A percentile compares a stretch with the other conserved stretches of the same genome.
Conservation (phyloP, 2,888 invertebrate genomes). For the Hipparchia semele region DNA sequence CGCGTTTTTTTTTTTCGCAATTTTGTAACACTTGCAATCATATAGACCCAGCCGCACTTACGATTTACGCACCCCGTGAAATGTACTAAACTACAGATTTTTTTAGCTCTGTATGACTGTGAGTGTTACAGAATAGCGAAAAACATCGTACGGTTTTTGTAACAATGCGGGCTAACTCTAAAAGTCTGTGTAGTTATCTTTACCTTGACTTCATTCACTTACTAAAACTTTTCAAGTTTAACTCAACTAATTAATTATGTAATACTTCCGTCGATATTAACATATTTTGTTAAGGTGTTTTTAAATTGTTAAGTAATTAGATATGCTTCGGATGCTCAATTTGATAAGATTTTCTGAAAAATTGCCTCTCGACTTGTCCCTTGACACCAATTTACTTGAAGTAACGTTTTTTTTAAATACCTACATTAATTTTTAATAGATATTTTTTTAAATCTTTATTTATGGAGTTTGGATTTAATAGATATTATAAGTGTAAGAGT, state of each 20-base stretch:
- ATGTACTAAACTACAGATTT: too few species aligned
- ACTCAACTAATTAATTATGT: conserved; percentile 27
- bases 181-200: conserved; percentile 6
- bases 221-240: conserved; percentile 22
- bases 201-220: conserved; percentile 12
- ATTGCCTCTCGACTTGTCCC: background rate
- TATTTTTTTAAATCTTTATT: too few species aligned
- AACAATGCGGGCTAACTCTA: background rate
- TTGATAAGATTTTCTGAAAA: conserved; percentile 4
- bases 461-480: too few species aligned
- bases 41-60: too few species aligned
- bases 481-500: too few species aligned
- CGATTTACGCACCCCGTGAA: too few species aligned
- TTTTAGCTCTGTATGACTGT: too few species aligned
- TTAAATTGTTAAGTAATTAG: conserved; percentile 1
- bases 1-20: too few species aligned
- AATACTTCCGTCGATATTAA: conserved; percentile 47
- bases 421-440: background rate
- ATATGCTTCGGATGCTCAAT: conserved; percentile 6
- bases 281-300: conserved; percentile 48
- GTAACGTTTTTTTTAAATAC: background rate
- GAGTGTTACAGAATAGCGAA: too few species aligned
- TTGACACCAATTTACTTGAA: background rate
- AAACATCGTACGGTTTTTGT: too few species aligned
- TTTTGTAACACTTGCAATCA: too few species aligned